Evolutionary conservation across 2,888 invertebrate species (phyloP).

Genomic region (Aspidiotus destructor): DNA sequence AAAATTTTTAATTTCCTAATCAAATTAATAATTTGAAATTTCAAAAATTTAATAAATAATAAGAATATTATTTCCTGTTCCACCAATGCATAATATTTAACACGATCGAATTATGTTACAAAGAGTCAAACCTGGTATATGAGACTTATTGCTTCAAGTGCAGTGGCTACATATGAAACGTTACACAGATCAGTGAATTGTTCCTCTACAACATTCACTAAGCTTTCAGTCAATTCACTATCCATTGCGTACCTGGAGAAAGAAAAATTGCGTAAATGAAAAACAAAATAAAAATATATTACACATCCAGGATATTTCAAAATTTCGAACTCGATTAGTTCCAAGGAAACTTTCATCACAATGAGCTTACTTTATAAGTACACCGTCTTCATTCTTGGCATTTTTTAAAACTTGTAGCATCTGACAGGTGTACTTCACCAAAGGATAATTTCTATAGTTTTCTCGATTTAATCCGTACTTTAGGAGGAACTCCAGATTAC

Average conservation of each 20-base stretch:
- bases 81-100: too few species aligned
- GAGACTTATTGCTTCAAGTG: slow-evolving; percentile 50
- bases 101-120: too few species aligned
- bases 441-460: slow-evolving; percentile 45
- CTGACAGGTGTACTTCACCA: slow-evolving; percentile 52
- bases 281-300: neutral
- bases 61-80: too few species aligned
- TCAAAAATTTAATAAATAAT: too few species aligned
- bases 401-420: slow-evolving; percentile 43
- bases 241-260: slow-evolving; percentile 45
- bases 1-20: too few species aligned
- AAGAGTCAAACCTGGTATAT: slow-evolving; percentile 43
- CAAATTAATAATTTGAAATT: too few species aligned
- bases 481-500: slow-evolving; percentile 63
- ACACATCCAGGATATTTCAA: neutral
- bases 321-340: neutral
- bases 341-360: neutral
- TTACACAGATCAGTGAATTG: slow-evolving; percentile 44
- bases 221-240: slow-evolving; percentile 48
- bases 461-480: slow-evolving; percentile 56
- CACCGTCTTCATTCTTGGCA: slow-evolving; percentile 40
- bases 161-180: slow-evolving; percentile 49
- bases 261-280: slow-evolving; percentile 3
- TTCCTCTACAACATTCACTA: slow-evolving; percentile 46
- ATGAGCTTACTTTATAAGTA: slow-evolving; percentile 33